A percentile compares a stretch with the other conserved stretches of the same genome.
phyloP scores from a whole-genome alignment of 2,797 vertebrate species.

The Ctenopoma kingsleyae region DNA sequence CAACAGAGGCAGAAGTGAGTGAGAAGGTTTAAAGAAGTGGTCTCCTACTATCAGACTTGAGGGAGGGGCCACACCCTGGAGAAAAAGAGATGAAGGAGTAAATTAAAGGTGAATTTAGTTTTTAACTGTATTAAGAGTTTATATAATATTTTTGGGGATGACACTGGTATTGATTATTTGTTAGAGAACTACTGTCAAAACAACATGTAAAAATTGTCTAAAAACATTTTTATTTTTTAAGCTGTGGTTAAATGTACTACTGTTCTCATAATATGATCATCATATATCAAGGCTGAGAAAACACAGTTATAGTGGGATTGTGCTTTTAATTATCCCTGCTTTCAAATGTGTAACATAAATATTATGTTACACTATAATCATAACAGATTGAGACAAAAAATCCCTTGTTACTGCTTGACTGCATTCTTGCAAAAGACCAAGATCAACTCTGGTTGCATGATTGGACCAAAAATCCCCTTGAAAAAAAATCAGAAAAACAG shows the following conservation, averaged over 20 bases:
- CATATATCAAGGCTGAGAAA: slow-evolving; percentile 7
- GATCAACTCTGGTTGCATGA: slow-evolving; percentile 37
- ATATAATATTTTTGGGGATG: not conserved
- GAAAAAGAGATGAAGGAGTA: slow-evolving; percentile 61
- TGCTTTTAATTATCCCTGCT: slow-evolving; percentile 41
- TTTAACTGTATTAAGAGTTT: not conserved
- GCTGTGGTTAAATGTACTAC: slow-evolving; percentile 26
- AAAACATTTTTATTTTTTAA: slow-evolving; percentile 9
- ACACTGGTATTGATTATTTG: slow-evolving; percentile 5
- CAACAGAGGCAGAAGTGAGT: slow-evolving; percentile 82
- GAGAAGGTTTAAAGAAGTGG: slow-evolving; percentile 89
- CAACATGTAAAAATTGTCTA: slow-evolving; percentile 12
- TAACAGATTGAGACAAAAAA: slow-evolving; percentile 3
- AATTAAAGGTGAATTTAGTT: slow-evolving; percentile 26
- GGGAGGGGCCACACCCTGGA: slow-evolving; percentile 87
- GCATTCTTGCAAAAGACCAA: slow-evolving; percentile 35
- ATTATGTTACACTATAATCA: slow-evolving; percentile 42
- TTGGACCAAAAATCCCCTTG: slow-evolving; percentile 19
- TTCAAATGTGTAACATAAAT: slow-evolving; percentile 36
- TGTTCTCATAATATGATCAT: slow-evolving; percentile 27
- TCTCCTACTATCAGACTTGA: slow-evolving; percentile 96
- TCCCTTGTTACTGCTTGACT: not conserved
- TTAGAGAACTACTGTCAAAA: slow-evolving; percentile 13
- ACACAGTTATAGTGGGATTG: slow-evolving; percentile 3
- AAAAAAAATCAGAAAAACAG: slow-evolving; percentile 14